Percentiles rank a stretch among this genome's conserved stretches.
Evolutionary conservation across 2,888 invertebrate genomes (phyloP).

Genomic region (Dichetophora obliterata): DNA sequence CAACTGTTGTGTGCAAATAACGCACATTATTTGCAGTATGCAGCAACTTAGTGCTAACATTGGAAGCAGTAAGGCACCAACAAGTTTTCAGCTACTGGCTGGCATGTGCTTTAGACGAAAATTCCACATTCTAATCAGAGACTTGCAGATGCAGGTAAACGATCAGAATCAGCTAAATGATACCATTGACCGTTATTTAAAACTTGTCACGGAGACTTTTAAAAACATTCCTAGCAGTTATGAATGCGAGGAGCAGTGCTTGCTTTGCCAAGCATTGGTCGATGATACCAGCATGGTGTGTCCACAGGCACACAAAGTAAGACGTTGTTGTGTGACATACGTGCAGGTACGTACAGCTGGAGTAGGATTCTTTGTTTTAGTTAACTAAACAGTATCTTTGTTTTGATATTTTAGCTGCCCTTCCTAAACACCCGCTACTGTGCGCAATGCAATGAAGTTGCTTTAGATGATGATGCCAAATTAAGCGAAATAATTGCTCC

Average conservation of each 20-base stretch:
- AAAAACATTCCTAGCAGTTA: neutral
- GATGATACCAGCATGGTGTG: slow-evolving; percentile 49
- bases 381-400: slow-evolving; percentile 2
- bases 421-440: slow-evolving; percentile 58
- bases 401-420: slow-evolving; percentile 48
- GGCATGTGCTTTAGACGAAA: slow-evolving; percentile 50
- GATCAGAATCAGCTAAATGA: slow-evolving; percentile 44
- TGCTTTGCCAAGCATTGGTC: slow-evolving; percentile 49
- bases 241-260: slow-evolving; percentile 49
- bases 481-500: slow-evolving; percentile 57
- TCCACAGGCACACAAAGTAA: slow-evolving; percentile 48
- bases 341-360: slow-evolving; percentile 55
- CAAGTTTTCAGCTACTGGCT: slow-evolving; percentile 57
- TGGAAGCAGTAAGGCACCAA: slow-evolving; percentile 22
- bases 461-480: slow-evolving; percentile 48
- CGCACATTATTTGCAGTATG: slow-evolving; percentile 56
- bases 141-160: slow-evolving; percentile 35
- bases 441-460: slow-evolving; percentile 55
- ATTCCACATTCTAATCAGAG: slow-evolving; percentile 40
- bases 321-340: slow-evolving; percentile 60
- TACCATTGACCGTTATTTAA: slow-evolving; percentile 35
- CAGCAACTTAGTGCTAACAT: slow-evolving; percentile 48
- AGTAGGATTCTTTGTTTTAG: neutral
- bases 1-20: slow-evolving; percentile 47
- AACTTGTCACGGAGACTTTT: slow-evolving; percentile 27